Evolutionary conservation across 53 echinoderm and acorn worm genomes (phyloP).

Genomic region (Pentamera pediparva): DNA sequence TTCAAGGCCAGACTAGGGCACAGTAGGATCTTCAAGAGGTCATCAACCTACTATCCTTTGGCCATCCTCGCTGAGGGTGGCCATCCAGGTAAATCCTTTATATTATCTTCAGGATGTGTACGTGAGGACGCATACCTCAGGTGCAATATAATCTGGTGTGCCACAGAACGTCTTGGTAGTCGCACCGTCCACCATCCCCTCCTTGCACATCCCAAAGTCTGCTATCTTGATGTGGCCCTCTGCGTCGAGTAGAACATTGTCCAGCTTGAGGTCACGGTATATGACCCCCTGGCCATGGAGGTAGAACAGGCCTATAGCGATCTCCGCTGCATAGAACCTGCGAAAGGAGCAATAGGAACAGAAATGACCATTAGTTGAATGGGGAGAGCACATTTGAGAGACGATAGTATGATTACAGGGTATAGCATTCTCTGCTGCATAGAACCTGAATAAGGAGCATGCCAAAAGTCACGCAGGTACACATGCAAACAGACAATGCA

Average conservation of each 20-base stretch:
- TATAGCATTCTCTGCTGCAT: conserved; percentile 95
- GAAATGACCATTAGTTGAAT: too few relatives aligned
- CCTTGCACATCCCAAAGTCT: conserved; percentile 99
- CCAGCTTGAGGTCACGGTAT: conserved; percentile 92
- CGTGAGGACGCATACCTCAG: conserved; percentile 60
- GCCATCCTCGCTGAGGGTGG: too few relatives aligned
- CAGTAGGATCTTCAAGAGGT: too few relatives aligned
- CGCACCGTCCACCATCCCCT: conserved; percentile 75
- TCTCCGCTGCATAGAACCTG: conserved; percentile 99
- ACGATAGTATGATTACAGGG: too few relatives aligned
- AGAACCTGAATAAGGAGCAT: too few relatives aligned
- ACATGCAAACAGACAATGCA: background rate
- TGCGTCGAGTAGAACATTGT: conserved; percentile 87
- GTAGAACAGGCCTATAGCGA: conserved; percentile 92
- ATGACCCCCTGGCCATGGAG: conserved; percentile 84
- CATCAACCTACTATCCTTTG: too few relatives aligned
- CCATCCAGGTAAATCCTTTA: too few relatives aligned
- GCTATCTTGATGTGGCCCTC: conserved; percentile 99
- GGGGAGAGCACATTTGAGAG: too few relatives aligned
- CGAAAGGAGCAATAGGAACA: too few relatives aligned
- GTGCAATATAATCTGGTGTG: conserved; percentile 99
- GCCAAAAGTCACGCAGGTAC: too few relatives aligned
- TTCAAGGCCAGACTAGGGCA: too few relatives aligned
- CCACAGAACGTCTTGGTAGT: conserved; percentile 98
- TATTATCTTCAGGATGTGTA: background rate